Base-by-base conservation (phyloP, 53 echinoderm and acorn worm species). In the Glandiceps talaboti region DNA sequence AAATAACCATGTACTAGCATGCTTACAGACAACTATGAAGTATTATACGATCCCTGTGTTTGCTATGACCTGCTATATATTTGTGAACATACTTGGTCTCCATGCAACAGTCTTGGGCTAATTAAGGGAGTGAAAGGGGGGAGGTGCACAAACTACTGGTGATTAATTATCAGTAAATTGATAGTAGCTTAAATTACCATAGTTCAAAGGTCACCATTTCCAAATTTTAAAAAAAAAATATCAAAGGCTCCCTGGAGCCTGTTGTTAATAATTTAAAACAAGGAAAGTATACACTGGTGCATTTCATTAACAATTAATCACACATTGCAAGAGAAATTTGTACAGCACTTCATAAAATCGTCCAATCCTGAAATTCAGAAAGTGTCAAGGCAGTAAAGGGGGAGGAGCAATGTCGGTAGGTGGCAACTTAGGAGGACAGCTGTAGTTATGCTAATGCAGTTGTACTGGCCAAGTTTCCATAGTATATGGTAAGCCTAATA, bases 161-260 rank as follows among this genome's bases (percentile, higher is more conserved):
- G 87, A 90, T 92, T 94, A 94, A 94, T 94, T 94, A 88, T 84
- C 80, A 82, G 90, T 88, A 90, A 92, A 89, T 87, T 88, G 92
- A 94, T 94, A 88, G 84, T 88, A 86, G 45, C 33, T 33, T 80
- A 84, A 94, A 91, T 94, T 94, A 45, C 90, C 94, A 94, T 94
- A 94, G 94, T 81, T 94, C 88, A 94, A 94, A 94, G 94, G 94
- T 94, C 94, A 94, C 80, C 92, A 80, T 83, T 84, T 88, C 88
- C 75, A 79, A 90, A 89, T 94, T 94, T 94, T 92, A 94, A 94
- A 94, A 94, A 94, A 94, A 45, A 45, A 12, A 12, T 6, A 12
- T 45, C 6, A 45, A 45, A 45, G 64, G 64, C 64, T 45, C 64
- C 64, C 6, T 12, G 64, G 64, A 45, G 64, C 64, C 64, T 45